Percentiles rank a stretch among this genome's conserved stretches.
These are phyloP conservation scores for Eriosoma lanigerum DNA, from an alignment of 1,140 invertebrate species.

Conservation along the genomic window DNA sequence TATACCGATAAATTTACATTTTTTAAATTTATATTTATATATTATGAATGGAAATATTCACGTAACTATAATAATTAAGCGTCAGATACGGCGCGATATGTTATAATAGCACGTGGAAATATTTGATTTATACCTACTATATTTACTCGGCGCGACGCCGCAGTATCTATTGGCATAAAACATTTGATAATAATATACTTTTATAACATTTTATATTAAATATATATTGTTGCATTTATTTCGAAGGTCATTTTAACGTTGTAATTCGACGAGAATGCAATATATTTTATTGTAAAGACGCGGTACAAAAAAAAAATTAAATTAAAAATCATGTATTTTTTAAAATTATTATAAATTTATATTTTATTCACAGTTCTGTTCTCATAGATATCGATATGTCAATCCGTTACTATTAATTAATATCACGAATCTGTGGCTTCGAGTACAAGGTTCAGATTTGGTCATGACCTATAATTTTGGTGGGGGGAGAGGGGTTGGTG, in stretches of 20 bases:
- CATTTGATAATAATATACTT: neutral
- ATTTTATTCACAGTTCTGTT: neutral
- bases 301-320: neutral
- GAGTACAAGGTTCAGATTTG: no score
- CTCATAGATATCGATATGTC: no score
- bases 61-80: no score
- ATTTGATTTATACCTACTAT: neutral
- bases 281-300: no score
- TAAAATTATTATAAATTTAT: neutral
- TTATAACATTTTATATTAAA: no score
- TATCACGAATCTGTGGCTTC: no score
- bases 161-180: neutral
- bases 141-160: neutral
- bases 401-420: no score
- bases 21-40: no score
- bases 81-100: neutral
- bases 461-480: no score
- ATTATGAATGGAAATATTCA: no score
- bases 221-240: neutral
- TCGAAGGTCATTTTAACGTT: slow-evolving; percentile 12
- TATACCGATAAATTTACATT: no score
- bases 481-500: no score
- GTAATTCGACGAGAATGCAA: neutral
- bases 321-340: neutral
- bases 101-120: neutral